Percentiles rank a stretch among this genome's conserved stretches.
These are phyloP conservation scores for Phasianus colchicus DNA, from an alignment of 2,113 vertebrate species.

Conservation along the genomic window DNA sequence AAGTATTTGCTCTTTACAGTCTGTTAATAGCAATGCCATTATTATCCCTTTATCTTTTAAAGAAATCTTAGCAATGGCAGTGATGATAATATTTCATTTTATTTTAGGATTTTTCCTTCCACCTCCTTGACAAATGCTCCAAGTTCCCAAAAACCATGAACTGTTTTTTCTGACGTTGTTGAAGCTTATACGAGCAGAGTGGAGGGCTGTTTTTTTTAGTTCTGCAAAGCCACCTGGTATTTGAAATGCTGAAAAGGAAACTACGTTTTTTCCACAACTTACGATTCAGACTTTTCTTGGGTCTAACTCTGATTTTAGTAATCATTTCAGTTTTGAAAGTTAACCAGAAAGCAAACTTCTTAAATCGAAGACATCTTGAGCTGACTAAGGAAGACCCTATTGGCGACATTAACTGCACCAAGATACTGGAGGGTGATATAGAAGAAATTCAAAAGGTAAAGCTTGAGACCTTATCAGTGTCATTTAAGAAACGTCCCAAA, in stretches of 20 bases:
- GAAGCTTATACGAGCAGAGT: neutral
- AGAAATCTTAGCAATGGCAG: neutral
- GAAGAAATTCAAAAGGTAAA: slow-evolving; percentile 81
- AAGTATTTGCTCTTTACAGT: neutral
- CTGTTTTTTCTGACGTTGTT: neutral
- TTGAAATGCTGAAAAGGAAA: slow-evolving; percentile 79
- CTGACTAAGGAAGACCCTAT: slow-evolving; percentile 72
- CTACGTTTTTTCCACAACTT: slow-evolving; percentile 80
- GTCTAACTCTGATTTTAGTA: slow-evolving; percentile 64
- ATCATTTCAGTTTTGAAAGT: slow-evolving; percentile 73
- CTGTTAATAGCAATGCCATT: neutral
- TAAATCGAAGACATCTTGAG: slow-evolving; percentile 71
- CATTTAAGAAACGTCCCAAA: slow-evolving; percentile 72
- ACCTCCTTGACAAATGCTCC: neutral
- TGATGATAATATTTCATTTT: neutral
- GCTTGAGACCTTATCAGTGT: slow-evolving; percentile 75
- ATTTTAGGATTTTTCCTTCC: slow-evolving; percentile 37
- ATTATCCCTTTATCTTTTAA: neutral
- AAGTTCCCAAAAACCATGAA: neutral
- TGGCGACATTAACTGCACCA: slow-evolving; percentile 82
- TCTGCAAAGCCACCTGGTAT: slow-evolving; percentile 13
- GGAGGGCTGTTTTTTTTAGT: neutral
- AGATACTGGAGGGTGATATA: slow-evolving; percentile 81
- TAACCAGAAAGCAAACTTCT: slow-evolving; percentile 72
- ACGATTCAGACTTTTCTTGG: slow-evolving; percentile 57